These are phyloP conservation scores for Oikopleura dioica DNA, from an alignment of 23 tunicate species.

Conservation along the genomic window DNA sequence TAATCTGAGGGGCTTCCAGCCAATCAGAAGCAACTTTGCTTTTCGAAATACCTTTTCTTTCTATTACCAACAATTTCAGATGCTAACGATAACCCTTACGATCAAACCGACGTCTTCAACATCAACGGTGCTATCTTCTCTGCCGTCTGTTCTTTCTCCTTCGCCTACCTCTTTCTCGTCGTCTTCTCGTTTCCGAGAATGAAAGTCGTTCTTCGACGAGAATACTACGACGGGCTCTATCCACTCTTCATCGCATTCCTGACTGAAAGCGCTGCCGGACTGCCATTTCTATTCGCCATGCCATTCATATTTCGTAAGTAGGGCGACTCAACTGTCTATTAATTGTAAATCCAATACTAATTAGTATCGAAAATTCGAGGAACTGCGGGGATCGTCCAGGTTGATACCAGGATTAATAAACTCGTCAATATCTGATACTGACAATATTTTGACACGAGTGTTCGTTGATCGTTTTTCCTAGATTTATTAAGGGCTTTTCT, in stretches of 20 bases:
- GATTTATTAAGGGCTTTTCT: too few species aligned
- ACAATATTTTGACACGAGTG: too few species aligned
- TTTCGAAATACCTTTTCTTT: neutral
- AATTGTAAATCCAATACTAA: too few species aligned
- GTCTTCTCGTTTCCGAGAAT: conserved; percentile 38
- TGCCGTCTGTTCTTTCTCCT: conserved; percentile 23
- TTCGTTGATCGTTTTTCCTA: too few species aligned
- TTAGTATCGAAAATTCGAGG: too few species aligned
- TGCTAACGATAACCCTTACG: conserved; percentile 23
- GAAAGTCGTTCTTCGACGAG: conserved; percentile 40
- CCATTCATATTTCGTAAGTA: conserved; percentile 7
- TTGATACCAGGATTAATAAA: too few species aligned
- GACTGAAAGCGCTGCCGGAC: conserved; percentile 36
- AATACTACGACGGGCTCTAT: conserved; percentile 62
- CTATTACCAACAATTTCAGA: neutral
- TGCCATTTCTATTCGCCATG: conserved; percentile 27
- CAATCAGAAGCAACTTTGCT: neutral
- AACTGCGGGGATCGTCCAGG: too few species aligned
- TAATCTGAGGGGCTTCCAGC: neutral
- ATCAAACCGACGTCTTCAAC: conserved; percentile 20
- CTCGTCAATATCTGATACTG: too few species aligned
- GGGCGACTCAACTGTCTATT: too few species aligned
- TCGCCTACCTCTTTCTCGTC: conserved; percentile 27
- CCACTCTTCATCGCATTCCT: conserved; percentile 28
- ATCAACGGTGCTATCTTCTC: conserved; percentile 37